Evolutionary conservation across 1,140 invertebrate genomes (phyloP).

Genomic region (Oryctes rhinoceros): DNA sequence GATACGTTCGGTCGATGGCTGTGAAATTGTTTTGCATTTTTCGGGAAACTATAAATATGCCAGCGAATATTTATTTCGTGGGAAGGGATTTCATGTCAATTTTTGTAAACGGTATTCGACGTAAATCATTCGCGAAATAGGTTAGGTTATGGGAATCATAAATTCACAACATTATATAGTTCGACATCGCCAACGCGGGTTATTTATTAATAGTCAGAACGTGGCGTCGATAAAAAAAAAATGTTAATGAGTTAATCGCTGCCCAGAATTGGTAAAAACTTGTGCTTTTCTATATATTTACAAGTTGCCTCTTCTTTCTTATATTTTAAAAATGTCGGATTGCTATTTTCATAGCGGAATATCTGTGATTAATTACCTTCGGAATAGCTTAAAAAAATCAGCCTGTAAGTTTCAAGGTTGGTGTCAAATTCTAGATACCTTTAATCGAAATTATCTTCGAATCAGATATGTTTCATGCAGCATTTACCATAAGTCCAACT

Average conservation of each 20-base stretch:
- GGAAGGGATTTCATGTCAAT: conserved; percentile 51
- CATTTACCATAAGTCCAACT: too few species aligned
- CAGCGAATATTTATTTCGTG: conserved; percentile 52
- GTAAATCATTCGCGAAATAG: conserved; percentile 45
- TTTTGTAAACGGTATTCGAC: conserved; percentile 49
- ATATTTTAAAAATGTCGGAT: too few species aligned
- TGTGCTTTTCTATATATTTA: not conserved
- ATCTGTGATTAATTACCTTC: too few species aligned
- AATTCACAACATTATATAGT: conserved; percentile 42
- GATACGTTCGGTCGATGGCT: conserved; percentile 38
- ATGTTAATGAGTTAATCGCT: not conserved
- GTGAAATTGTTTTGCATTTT: conserved; percentile 52
- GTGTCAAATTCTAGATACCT: too few species aligned
- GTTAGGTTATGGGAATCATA: conserved; percentile 43
- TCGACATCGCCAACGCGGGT: conserved; percentile 17
- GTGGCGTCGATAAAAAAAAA: conserved; percentile 16
- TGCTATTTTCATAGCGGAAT: too few species aligned
- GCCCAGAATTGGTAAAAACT: not conserved
- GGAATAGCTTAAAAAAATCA: too few species aligned
- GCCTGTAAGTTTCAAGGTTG: too few species aligned
- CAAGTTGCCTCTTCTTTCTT: not conserved
- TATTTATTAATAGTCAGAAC: conserved; percentile 24
- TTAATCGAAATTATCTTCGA: too few species aligned
- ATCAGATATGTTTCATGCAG: too few species aligned
- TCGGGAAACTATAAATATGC: conserved; percentile 54